These are phyloP conservation scores for Cryptotermes secundus DNA, from an alignment of 1,140 invertebrate genomes.

Conservation along the genomic window DNA sequence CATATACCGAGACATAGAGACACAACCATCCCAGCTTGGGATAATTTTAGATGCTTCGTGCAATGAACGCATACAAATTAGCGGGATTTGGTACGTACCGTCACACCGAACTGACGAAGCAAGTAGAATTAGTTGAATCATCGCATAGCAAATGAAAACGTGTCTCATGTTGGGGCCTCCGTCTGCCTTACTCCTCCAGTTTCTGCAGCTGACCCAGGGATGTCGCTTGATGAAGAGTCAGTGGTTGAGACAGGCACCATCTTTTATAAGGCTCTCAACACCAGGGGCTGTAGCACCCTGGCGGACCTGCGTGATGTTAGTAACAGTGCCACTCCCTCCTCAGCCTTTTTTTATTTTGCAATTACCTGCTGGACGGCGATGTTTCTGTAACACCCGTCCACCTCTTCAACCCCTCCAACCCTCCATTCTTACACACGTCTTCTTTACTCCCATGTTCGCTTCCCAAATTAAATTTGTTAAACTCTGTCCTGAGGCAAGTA, in stretches of 20 bases:
- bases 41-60: too few relatives aligned
- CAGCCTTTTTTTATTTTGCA: not conserved
- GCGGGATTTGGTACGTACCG: not conserved
- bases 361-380: not conserved
- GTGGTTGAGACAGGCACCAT: not conserved
- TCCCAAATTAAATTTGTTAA: constrained; percentile 7
- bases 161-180: not conserved
- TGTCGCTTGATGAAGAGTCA: not conserved
- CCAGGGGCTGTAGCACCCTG: not conserved
- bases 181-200: not conserved
- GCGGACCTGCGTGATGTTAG: not conserved
- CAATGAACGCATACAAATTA: too few relatives aligned
- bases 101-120: not conserved
- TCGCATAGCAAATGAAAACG: not conserved
- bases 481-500: not conserved
- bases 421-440: not conserved
- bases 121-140: not conserved
- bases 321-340: not conserved
- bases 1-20: too few relatives aligned
- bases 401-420: not conserved
- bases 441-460: not conserved
- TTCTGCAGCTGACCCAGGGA: too few relatives aligned
- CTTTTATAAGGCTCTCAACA: not conserved
- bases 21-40: too few relatives aligned
- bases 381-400: constrained; percentile 10